A percentile compares a stretch with the other conserved stretches of the same genome.
Conservation (phyloP, 1,140 invertebrate genomes). For the Lepidotrigona ventralis region DNA sequence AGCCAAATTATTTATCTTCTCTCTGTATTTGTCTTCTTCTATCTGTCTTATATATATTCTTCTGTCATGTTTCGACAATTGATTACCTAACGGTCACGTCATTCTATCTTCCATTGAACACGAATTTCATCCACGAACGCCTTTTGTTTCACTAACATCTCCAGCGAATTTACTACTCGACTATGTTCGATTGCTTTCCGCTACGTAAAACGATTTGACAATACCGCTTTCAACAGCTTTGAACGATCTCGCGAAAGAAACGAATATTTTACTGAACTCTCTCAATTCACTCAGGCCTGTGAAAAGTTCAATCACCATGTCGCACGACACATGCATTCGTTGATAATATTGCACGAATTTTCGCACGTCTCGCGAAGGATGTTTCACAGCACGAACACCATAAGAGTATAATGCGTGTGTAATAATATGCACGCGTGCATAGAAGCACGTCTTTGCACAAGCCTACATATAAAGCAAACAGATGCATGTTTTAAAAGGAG, state of each 20-base stretch:
- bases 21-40: not conserved
- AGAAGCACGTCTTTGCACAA: conserved; percentile 60
- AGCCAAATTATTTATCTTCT: not conserved
- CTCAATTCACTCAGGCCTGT: not conserved
- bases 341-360: conserved; percentile 30
- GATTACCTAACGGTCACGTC: not conserved
- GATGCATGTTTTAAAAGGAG: conserved; percentile 57
- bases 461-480: conserved; percentile 40
- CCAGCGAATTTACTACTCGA: not conserved
- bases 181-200: not conserved
- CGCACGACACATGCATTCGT: not conserved
- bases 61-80: not conserved
- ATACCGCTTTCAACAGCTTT: not conserved
- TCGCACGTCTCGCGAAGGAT: conserved; percentile 1
- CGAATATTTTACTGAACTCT: not conserved
- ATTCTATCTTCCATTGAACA: not conserved
- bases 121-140: not conserved
- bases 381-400: conserved; percentile 34
- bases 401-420: not conserved
- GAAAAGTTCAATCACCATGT: not conserved
- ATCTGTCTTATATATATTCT: conserved; percentile 2
- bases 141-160: not conserved
- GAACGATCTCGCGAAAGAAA: not conserved
- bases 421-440: conserved; percentile 58
- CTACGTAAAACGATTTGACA: too few species aligned